Conservation (phyloP, 30 jellyfish, hydroid and myxozoan genomes). For the Turritopsis rubra region DNA sequence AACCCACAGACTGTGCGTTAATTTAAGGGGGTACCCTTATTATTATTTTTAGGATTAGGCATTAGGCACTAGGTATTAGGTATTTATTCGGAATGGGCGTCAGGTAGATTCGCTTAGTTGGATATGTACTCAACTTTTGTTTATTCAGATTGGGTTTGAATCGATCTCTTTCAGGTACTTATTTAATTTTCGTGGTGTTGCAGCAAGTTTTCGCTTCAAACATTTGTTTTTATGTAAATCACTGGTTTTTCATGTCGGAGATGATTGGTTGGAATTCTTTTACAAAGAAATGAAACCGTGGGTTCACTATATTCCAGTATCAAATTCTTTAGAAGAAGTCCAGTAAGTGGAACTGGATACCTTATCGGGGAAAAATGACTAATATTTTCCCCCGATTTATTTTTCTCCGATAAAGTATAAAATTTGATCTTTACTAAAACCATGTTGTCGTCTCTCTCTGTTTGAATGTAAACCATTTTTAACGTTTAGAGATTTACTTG, state of each 20-base stretch:
- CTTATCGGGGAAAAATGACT: too few species aligned
- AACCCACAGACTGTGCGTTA: too few species aligned
- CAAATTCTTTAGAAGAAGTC: slow-evolving; percentile 48
- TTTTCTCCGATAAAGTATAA: neutral
- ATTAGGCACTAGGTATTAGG: too few species aligned
- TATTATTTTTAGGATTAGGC: too few species aligned
- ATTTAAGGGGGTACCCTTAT: too few species aligned
- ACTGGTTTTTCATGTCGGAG: slow-evolving; percentile 80
- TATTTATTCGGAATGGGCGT: too few species aligned
- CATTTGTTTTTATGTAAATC: slow-evolving; percentile 76
- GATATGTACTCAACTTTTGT: too few species aligned
- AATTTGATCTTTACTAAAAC: neutral
- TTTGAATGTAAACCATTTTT: neutral
- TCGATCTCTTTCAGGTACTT: slow-evolving; percentile 41
- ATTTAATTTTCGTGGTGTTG: slow-evolving; percentile 91
- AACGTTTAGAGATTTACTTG: slow-evolving; percentile 49
- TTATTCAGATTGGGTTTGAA: too few species aligned
- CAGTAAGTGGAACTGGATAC: slow-evolving; percentile 44
- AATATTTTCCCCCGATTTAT: neutral
- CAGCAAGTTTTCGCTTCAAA: slow-evolving; percentile 90
- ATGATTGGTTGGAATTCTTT: slow-evolving; percentile 78
- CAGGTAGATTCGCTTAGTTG: too few species aligned
- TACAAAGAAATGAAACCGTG: slow-evolving; percentile 85
- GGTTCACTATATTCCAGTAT: slow-evolving; percentile 83
- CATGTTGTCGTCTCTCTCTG: too few species aligned